Conservation (phyloP, 2,888 invertebrate genomes). For the Parnassius smintheus region DNA sequence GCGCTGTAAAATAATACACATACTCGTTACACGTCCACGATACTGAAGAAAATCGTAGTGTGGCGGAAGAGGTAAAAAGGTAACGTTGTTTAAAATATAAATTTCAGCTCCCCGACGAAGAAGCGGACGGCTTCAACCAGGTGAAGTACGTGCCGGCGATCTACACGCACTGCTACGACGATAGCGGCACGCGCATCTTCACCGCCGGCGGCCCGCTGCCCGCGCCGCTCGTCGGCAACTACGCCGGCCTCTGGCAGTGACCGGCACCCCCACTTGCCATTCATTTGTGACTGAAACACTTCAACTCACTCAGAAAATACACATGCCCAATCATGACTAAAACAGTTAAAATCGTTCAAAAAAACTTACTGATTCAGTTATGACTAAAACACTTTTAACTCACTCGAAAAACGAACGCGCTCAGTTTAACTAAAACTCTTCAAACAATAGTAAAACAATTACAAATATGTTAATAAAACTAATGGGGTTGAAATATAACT, state of each 20-base stretch:
- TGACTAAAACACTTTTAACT: not conserved
- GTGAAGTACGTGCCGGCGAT: slow-evolving; percentile 95
- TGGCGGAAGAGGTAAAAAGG: too few relatives aligned
- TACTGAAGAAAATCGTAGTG: too few relatives aligned
- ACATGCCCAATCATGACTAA: not conserved
- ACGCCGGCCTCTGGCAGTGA: slow-evolving; percentile 96
- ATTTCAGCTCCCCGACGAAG: slow-evolving; percentile 90
- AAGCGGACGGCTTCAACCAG: slow-evolving; percentile 90
- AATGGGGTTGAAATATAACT: too few relatives aligned
- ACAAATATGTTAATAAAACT: too few relatives aligned
- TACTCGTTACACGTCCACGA: too few relatives aligned
- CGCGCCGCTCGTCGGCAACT: slow-evolving; percentile 94
- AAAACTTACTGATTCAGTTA: not conserved
- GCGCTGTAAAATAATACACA: too few relatives aligned
- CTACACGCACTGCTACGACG: slow-evolving; percentile 97
- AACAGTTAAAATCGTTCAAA: not conserved
- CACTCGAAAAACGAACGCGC: too few relatives aligned
- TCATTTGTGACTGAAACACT: not conserved
- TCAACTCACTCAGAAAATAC: not conserved
- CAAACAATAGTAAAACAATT: too few relatives aligned
- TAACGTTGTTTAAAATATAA: too few relatives aligned
- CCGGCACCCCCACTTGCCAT: slow-evolving; percentile 26
- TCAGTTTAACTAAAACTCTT: too few relatives aligned
- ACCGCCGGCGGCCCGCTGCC: slow-evolving; percentile 97
- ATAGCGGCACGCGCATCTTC: slow-evolving; percentile 94